These are phyloP conservation scores for Urosaurus nigricauda DNA, from an alignment of 2,797 vertebrate genomes.

Conservation along the genomic window DNA sequence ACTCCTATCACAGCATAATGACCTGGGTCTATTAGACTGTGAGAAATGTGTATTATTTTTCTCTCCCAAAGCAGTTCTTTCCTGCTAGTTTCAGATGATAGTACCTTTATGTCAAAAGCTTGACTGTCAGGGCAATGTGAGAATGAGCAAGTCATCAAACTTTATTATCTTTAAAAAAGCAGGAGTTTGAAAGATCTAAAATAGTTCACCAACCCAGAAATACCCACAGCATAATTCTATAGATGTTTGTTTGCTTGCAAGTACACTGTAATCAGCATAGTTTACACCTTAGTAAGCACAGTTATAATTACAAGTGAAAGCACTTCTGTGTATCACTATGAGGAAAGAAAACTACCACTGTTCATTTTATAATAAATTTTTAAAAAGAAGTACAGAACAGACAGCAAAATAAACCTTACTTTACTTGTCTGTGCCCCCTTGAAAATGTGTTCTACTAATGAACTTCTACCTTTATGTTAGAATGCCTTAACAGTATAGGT, in stretches of 20 bases:
- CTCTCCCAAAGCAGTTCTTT: not conserved
- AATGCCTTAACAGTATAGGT: not conserved
- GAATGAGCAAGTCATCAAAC: constrained; percentile 19
- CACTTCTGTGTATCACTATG: not conserved
- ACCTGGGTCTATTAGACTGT: not conserved
- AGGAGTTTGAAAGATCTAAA: not conserved
- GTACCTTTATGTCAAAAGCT: constrained; percentile 9
- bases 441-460: constrained; percentile 16
- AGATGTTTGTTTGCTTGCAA: no score
- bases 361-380: not conserved
- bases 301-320: not conserved
- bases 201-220: constrained; percentile 12
- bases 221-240: not conserved
- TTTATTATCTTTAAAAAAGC: not conserved
- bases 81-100: constrained; percentile 14
- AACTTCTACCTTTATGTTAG: not conserved
- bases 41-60: not conserved
- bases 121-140: not conserved
- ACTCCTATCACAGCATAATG: not conserved
- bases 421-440: not conserved
- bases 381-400: not conserved
- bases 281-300: not conserved
- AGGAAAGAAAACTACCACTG: not conserved
- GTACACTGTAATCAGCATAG: not conserved
- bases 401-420: constrained; percentile 5